Base-by-base conservation (phyloP, 2,113 vertebrate species). In the Salvelinus namaycush region DNA sequence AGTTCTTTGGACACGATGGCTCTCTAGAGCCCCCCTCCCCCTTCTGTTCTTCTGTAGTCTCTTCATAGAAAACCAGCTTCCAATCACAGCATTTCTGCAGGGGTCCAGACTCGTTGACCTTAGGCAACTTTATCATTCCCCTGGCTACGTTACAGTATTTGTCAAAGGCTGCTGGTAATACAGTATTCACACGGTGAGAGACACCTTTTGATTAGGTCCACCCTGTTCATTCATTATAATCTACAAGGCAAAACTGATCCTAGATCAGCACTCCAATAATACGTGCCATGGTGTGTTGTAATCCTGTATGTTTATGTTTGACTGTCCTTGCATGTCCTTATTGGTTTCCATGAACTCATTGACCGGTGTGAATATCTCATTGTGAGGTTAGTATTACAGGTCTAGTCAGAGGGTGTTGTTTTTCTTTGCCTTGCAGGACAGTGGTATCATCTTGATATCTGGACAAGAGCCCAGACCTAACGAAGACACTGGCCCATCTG, bases 1-100 rank as follows among this genome's bases (percentile, higher is more conserved):
- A 79, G 39, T 27, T 39, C 64, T 71, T 79, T 27, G 31, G 59
- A 54, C 70, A 72, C 62, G 67, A 79, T 48, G 54, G 67, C 60
- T 62, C 76, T 51, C 24, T 54, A 51, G 49, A 29, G n/a, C 49
- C 68, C 64, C 31, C 34, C 6, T 0, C 6, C 31, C 5, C 27
- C 48, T n/a, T 68, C 59, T 6, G 9, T 65, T 27, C 54, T 59
- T 54, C 3, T 11, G 49, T 78, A 66, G 71, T 73, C 57, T 67
- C 31, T n/a, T 34, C 13, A 22, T 69, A 44, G 67, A 31, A n/a
- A 44, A 26, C n/a, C 3, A 64, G 20, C 3, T 44, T 44, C 2
- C 8, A 44, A 11, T 12, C 8, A 2, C 9, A 44, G 39, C 9
- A 11, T 44, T 44, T 44, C 39, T 44, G 39, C 9, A 44, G 39